Evolutionary conservation across 2,888 invertebrate genomes (phyloP), one percentile per base, ranked within the genome.

Genomic region (Drosophila longiperda): DNA sequence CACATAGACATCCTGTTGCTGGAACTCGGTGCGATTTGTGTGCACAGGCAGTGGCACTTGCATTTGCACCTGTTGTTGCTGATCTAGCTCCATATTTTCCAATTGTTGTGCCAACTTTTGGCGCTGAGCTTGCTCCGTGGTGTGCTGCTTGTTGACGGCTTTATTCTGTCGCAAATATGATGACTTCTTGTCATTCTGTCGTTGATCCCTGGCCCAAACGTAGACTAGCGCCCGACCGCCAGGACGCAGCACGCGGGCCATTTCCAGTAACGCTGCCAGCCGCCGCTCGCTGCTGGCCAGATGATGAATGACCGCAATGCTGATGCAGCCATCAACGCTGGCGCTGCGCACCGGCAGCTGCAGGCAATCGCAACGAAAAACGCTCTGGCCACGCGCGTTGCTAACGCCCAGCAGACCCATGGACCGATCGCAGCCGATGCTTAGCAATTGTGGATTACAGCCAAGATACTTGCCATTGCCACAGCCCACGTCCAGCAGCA

Each of bases 271-370:
- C 0, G 98, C 97, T 89, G 95, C 94, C 32, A 95, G 84, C 84
- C 99, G 94, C 80, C 99, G 94, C 59, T 95, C 95, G 95, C 96
- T 91, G 26, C 96, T 98, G 17, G 98, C 96, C 75, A 99, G 95
- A 93, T 99, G 99, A 93, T 99, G 99, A 84, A 99, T 95, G 1
- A 99, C 99, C 2, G 99, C 99, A 83, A 99, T 98, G 92, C 98
- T 98, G 48, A 99, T 96, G 65, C 95, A 95, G 2, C 96, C 97
- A 93, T 99, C 99, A 0, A 97, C 95, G 69, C 94, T 94, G 32
- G 91, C 93, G 75, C 95, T 94, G 57, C 94, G 94, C 63, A 99
- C 93, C 0, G 97, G 97, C 40, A 98, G 29, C 60, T 81, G 75
- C 26, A 98, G 93, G 79, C 97, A 95, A 93, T 99, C 97, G 49